These are phyloP conservation scores for Ruditapes philippinarum DNA, from an alignment of 1,140 invertebrate species.

Conservation along the genomic window DNA sequence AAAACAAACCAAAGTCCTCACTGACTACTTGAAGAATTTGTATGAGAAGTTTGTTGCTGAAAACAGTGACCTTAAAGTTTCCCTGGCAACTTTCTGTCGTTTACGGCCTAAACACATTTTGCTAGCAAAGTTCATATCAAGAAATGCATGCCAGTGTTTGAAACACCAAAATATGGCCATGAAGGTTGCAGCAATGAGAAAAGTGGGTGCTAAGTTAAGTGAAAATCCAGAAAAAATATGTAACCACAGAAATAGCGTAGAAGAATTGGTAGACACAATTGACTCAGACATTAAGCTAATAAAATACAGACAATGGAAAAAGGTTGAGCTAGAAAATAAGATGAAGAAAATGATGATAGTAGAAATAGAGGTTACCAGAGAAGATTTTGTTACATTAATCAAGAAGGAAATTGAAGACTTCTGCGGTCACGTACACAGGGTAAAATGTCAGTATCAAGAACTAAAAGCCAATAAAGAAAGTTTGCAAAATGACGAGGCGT, in stretches of 20 bases:
- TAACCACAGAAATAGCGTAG: neutral
- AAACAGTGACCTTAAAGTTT: slow-evolving; percentile 10
- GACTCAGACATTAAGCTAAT: neutral
- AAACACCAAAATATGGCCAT: slow-evolving; percentile 41
- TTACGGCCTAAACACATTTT: slow-evolving; percentile 10
- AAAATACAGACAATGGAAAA: neutral
- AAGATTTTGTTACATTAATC: neutral
- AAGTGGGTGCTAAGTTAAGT: neutral
- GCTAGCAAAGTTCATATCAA: slow-evolving; percentile 17
- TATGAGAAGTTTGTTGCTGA: neutral
- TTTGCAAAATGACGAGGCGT: slow-evolving; percentile 20
- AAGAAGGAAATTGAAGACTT: neutral
- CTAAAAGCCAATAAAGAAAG: neutral
- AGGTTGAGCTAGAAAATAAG: neutral
- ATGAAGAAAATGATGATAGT: slow-evolving; percentile 8
- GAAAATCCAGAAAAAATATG: slow-evolving; percentile 26
- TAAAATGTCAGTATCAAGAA: neutral
- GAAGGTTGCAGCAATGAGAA: neutral
- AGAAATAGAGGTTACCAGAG: neutral
- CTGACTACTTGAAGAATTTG: slow-evolving; percentile 27
- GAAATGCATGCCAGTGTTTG: slow-evolving; percentile 28
- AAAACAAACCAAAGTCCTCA: slow-evolving; percentile 6
- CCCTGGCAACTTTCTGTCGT: slow-evolving; percentile 14
- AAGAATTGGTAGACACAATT: neutral
- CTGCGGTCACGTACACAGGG: neutral